These are phyloP conservation scores for Tachysurus vachellii DNA, from an alignment of 2,113 vertebrate species.

Conservation along the genomic window DNA sequence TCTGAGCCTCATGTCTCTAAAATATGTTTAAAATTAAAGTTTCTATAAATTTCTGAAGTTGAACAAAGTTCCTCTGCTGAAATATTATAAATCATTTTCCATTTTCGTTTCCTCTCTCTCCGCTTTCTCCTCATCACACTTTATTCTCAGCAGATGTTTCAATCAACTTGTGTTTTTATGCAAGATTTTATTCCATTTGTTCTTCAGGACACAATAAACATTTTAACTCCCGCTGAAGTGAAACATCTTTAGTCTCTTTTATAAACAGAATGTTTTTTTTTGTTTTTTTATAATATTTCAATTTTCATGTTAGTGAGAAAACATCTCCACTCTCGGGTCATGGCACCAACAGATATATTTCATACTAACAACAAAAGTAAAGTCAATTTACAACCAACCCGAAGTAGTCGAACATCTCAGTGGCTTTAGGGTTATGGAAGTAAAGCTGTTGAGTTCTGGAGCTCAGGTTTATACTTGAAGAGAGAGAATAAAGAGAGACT, in stretches of 20 bases:
- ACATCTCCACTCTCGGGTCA: background rate
- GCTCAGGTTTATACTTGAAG: background rate
- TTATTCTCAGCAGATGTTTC: slow-evolving; percentile 1
- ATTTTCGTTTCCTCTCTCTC: background rate
- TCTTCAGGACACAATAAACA: background rate
- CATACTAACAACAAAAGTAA: too few relatives aligned
- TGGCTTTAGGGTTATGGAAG: too few relatives aligned
- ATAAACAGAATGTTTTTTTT: background rate
- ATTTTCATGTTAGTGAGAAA: background rate
- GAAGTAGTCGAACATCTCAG: too few relatives aligned
- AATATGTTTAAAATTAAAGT: background rate
- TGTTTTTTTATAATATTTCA: background rate
- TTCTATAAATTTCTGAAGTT: background rate
- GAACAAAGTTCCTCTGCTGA: background rate
- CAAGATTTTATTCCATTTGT: background rate
- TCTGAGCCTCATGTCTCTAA: background rate
- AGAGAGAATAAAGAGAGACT: background rate
- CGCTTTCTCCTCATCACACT: background rate
- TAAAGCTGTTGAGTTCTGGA: background rate
- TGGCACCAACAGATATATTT: background rate
- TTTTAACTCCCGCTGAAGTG: background rate
- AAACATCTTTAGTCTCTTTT: background rate
- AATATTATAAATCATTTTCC: slow-evolving; percentile 4
- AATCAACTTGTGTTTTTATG: background rate
- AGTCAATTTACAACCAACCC: too few relatives aligned